A percentile compares a stretch with the other conserved stretches of the same genome.
phyloP scores from a whole-genome alignment of 2,797 vertebrate species.

The Tympanoctomys barrerae region DNA sequence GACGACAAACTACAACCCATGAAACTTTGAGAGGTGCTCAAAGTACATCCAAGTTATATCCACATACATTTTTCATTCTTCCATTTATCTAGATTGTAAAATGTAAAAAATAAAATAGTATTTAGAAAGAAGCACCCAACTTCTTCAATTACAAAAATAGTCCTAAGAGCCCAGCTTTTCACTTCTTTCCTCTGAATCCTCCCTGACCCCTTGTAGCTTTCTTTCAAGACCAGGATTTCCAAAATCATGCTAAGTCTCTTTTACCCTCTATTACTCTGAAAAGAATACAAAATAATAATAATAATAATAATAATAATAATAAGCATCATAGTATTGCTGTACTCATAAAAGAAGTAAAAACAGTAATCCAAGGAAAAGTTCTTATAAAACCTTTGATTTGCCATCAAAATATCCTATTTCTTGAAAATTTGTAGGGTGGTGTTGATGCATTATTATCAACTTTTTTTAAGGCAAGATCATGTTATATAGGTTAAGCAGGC shows the following conservation, averaged over 20 bases:
- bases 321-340: not conserved
- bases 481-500: not conserved
- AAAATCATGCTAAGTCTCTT: not conserved
- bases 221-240: not conserved
- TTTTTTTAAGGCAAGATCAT: not conserved
- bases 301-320: too few species aligned
- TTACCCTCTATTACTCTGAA: not conserved
- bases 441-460: not conserved
- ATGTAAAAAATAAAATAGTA: slow-evolving; percentile 5
- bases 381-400: not conserved
- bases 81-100: not conserved
- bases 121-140: not conserved
- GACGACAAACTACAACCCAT: not conserved
- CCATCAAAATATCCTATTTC: not conserved
- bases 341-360: not conserved
- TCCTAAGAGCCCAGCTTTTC: not conserved
- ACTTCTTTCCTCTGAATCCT: not conserved
- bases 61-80: not conserved
- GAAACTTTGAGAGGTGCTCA: not conserved
- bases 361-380: not conserved
- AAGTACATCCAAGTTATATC: not conserved
- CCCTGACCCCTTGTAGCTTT: not conserved
- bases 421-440: not conserved
- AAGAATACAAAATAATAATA: not conserved
- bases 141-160: not conserved